phyloP scores from a whole-genome alignment of 2,113 vertebrate species.

The Ceyx melanurus region DNA sequence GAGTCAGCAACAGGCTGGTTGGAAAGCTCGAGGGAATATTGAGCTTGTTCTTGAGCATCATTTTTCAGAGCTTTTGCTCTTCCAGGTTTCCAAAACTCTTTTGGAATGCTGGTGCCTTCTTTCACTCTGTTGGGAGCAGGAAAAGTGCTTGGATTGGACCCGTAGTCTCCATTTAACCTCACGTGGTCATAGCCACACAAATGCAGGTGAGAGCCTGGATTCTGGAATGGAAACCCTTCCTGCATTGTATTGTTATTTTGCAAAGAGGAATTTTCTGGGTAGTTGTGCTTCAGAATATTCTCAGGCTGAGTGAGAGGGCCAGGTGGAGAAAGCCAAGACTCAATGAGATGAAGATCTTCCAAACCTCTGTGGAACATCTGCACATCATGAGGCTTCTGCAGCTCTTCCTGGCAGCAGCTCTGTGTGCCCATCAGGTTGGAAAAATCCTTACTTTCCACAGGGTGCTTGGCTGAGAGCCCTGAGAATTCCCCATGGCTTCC shows the following conservation, averaged over 20 bases:
- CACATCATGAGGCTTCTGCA: slow-evolving; percentile 1
- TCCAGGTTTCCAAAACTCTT: slow-evolving; percentile 29
- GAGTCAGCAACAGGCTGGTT: not conserved
- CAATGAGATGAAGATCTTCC: slow-evolving; percentile 52
- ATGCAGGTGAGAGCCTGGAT: not conserved
- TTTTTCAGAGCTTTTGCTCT: not conserved
- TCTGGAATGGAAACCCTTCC: not conserved
- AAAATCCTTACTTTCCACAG: not conserved
- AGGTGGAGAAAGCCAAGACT: slow-evolving; percentile 51
- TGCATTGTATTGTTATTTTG: not conserved
- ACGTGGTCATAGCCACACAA: not conserved
- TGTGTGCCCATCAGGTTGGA: not conserved
- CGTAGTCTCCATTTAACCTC: not conserved
- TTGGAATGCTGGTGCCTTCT: not conserved
- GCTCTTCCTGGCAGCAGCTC: not conserved
- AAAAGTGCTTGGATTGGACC: not conserved
- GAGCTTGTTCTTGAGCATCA: not conserved
- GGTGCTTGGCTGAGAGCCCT: slow-evolving; percentile 5
- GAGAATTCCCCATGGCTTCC: not conserved
- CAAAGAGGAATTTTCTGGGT: not conserved
- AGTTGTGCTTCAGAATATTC: not conserved
- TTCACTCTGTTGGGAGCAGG: not conserved
- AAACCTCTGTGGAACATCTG: slow-evolving; percentile 52
- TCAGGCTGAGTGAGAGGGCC: not conserved
- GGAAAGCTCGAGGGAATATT: not conserved